Evolutionary conservation across 2,113 vertebrate genomes (phyloP), one percentile per base, ranked within the genome.

Genomic region (Erythrocebus patas): DNA sequence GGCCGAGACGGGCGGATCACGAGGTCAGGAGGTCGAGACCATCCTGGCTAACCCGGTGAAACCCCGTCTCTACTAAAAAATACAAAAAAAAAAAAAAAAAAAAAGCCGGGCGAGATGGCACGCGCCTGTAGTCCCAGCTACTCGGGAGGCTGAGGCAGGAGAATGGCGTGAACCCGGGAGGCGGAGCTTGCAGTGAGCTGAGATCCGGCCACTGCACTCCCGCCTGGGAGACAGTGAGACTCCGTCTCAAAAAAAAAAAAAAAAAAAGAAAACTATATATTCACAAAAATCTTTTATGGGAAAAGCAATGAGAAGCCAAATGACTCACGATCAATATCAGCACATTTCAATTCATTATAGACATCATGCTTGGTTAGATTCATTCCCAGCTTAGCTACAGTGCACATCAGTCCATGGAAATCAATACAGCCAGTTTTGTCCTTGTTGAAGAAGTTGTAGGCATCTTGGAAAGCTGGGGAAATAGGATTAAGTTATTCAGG

Each of bases 371-470:
- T 94, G 25, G 43, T 97, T 89, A 98, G 88, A 72, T 12, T 96
- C 91, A 98, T 97, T 70, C 97, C 98, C 93, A 98, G 38, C 2
- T 95, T 97, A 55, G 95, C 57, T 81, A 98, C 40, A 0, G 97
- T 97, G 25, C 38, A 57, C 97, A 98, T 84, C 93, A 98, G 86
- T 45, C 97, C 97, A 16, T 93, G 86, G 43, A 98, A 78, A 75
- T 98, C 98, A 83, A 98, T 97, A 38, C 80, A 96, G 55, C 95
- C 89, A 8, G 93, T 97, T 1, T 92, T 64, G 59, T 98, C 98
- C 93, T 97, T 98, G 73, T 35, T 85, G 98, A 98, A 98, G 94
- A 96, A 97, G 52, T 97, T 94, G 89, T 98, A 98, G 90, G 97
- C 97, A 50, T 95, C 12, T 27, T 45, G 95, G 96, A 98, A 98